Evolutionary conservation across 2,888 invertebrate species (phyloP).

Genomic region (Himalopsyche kuldschensis): DNA sequence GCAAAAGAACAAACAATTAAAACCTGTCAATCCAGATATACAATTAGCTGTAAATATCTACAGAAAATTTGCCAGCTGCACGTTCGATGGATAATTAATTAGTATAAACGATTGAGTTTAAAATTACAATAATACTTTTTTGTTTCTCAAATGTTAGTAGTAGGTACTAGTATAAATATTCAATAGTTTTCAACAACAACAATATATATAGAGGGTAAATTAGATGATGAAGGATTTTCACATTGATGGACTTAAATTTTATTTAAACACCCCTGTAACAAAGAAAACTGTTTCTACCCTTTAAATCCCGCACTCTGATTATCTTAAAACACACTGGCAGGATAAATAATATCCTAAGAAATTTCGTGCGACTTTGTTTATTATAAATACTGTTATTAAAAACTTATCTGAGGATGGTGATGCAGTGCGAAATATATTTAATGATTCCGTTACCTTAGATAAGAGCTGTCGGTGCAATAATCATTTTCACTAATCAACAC

Average conservation of each 20-base stretch:
- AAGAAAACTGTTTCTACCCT: background rate
- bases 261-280: conserved; percentile 1
- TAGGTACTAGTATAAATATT: conserved; percentile 40
- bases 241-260: conserved; percentile 13
- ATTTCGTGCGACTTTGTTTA: background rate
- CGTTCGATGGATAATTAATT: background rate
- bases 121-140: conserved; percentile 31
- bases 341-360: background rate
- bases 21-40: too few relatives aligned
- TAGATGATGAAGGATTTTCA: conserved; percentile 21
- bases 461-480: background rate
- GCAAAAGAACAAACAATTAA: too few relatives aligned
- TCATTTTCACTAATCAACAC: background rate
- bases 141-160: conserved; percentile 42
- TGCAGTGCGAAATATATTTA: background rate
- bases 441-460: background rate
- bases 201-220: conserved; percentile 20
- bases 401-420: background rate
- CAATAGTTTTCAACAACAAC: conserved; percentile 38
- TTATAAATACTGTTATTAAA: background rate
- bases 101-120: background rate
- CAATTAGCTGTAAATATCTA: too few relatives aligned
- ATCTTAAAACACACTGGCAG: background rate
- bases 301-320: background rate
- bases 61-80: conserved; percentile 1